Percentiles rank a stretch among this genome's conserved stretches.
These are phyloP conservation scores for Stegostoma tigrinum DNA, from an alignment of 2,113 vertebrate genomes.

Conservation along the genomic window DNA sequence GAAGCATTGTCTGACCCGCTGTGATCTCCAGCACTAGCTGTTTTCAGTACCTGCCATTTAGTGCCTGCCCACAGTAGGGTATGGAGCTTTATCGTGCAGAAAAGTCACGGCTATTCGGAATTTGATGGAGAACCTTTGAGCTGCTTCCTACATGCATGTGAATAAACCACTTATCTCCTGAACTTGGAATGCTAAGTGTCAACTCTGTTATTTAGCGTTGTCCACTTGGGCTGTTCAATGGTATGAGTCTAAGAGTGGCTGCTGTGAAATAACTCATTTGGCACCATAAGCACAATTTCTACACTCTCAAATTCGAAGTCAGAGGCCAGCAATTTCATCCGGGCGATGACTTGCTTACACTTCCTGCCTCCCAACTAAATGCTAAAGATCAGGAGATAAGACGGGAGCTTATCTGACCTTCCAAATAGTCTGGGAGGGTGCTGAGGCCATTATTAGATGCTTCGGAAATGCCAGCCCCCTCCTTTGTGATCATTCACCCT, in stretches of 20 bases:
- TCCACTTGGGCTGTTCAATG: too few species aligned
- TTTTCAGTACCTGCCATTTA: too few species aligned
- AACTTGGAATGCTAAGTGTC: too few species aligned
- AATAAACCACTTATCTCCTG: too few species aligned
- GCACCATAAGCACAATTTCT: neutral
- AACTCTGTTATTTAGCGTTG: too few species aligned
- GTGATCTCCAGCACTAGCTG: too few species aligned
- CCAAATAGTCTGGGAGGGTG: neutral
- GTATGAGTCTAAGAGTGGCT: neutral
- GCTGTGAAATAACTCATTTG: neutral
- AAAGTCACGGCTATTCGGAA: neutral
- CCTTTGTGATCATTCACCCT: neutral
- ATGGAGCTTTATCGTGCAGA: too few species aligned
- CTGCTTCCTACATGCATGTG: too few species aligned
- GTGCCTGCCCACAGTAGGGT: too few species aligned
- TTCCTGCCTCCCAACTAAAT: neutral
- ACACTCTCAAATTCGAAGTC: neutral
- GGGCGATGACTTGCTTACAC: neutral
- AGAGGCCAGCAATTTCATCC: neutral
- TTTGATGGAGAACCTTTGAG: neutral
- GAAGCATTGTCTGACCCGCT: too few species aligned
- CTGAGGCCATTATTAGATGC: neutral
- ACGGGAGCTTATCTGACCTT: neutral
- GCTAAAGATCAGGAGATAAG: neutral
- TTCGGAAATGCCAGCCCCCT: neutral